Evolutionary conservation across 2,888 invertebrate species (phyloP).

Genomic region (Morpho achilles): DNA sequence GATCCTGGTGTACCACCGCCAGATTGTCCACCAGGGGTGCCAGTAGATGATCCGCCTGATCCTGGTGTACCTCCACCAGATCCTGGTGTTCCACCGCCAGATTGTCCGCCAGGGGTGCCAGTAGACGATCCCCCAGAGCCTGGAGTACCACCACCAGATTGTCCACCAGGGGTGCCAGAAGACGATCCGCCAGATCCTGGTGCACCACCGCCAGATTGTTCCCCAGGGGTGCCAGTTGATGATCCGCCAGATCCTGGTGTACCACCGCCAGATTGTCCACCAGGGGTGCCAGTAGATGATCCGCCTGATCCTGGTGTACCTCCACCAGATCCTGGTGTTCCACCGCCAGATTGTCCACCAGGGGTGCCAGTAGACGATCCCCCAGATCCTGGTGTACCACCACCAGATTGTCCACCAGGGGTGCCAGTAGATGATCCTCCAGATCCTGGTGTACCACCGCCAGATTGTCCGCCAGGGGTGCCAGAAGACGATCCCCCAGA

Average conservation of each 20-base stretch:
- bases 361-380: too few species aligned
- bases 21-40: not conserved
- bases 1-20: not conserved
- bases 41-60: not conserved
- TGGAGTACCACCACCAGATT: not conserved
- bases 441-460: too few species aligned
- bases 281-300: not conserved
- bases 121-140: not conserved
- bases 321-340: not conserved
- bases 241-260: not conserved
- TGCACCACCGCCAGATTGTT: not conserved
- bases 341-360: too few species aligned
- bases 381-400: too few species aligned
- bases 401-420: too few species aligned
- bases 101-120: not conserved
- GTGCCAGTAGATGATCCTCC: too few species aligned
- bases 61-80: not conserved
- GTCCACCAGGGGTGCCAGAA: not conserved
- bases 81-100: conserved; percentile 1
- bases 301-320: not conserved
- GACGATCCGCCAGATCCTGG: not conserved
- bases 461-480: not conserved
- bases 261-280: not conserved
- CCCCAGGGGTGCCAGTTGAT: not conserved
- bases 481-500: not conserved